Conservation (phyloP, 1,140 invertebrate genomes). For the Calycopis cecrops region DNA sequence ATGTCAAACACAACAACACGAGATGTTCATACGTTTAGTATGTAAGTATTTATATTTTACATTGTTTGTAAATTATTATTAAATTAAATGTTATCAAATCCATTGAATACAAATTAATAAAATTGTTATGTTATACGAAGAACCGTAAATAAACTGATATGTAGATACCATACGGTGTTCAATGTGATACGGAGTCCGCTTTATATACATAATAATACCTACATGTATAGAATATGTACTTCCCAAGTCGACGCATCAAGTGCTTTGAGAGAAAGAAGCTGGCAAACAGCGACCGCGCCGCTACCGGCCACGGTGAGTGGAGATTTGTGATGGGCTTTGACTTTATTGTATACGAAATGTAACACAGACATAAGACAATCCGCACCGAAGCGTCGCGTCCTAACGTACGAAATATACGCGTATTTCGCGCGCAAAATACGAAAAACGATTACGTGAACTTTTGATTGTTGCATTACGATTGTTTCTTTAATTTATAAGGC, state of each 20-base stretch:
- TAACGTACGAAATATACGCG: background rate
- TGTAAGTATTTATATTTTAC: no score
- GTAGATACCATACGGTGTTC: no score
- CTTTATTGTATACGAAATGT: constrained; percentile 21
- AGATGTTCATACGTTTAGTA: no score
- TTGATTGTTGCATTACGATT: no score
- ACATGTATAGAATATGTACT: constrained; percentile 29
- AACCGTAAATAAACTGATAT: no score
- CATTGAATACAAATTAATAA: no score
- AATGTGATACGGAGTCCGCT: no score
- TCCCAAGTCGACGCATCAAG: constrained; percentile 59
- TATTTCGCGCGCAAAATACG: background rate
- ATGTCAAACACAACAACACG: no score
- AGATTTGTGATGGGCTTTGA: constrained; percentile 21
- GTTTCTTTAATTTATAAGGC: background rate
- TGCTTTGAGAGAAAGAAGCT: constrained; percentile 56
- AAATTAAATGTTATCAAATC: no score
- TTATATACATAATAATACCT: no score
- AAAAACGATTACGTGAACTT: background rate
- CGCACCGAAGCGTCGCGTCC: constrained; percentile 4
- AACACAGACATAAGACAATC: constrained; percentile 29
- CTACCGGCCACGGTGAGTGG: constrained; percentile 19
- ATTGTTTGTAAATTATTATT: no score
- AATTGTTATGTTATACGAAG: no score
- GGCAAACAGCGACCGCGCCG: constrained; percentile 36